phyloP scores from a whole-genome alignment of 2,888 invertebrate genomes.

The Anoplius nigerrimus region DNA sequence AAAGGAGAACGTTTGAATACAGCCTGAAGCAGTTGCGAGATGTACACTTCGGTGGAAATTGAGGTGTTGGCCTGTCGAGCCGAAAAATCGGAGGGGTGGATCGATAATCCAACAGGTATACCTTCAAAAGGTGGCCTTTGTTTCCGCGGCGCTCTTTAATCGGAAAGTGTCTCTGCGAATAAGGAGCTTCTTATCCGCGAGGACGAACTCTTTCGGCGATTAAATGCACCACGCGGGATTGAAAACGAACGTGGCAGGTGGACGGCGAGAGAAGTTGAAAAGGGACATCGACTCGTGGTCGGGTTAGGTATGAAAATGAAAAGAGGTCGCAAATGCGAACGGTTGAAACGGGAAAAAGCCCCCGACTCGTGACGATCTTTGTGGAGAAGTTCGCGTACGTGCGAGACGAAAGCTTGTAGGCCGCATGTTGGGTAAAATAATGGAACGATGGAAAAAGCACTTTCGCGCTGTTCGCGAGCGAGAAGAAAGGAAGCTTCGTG shows the following conservation, averaged over 20 bases:
- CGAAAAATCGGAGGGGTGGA: too few relatives aligned
- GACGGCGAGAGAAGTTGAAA: background rate
- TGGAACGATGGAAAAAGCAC: slow-evolving; percentile 50
- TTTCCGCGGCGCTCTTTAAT: too few relatives aligned
- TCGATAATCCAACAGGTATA: too few relatives aligned
- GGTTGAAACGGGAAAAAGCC: background rate
- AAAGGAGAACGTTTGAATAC: too few relatives aligned
- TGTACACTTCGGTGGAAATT: too few relatives aligned
- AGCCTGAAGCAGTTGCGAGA: too few relatives aligned
- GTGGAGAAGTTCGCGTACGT: slow-evolving; percentile 29
- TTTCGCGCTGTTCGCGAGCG: slow-evolving; percentile 30
- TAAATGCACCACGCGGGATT: slow-evolving; percentile 1
- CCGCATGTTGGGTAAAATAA: slow-evolving; percentile 45
- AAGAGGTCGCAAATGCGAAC: background rate
- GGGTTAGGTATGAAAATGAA: slow-evolving; percentile 4
- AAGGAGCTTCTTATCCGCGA: too few relatives aligned
- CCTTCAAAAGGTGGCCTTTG: too few relatives aligned
- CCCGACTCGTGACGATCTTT: slow-evolving; percentile 17
- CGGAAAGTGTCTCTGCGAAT: too few relatives aligned
- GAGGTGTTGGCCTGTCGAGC: too few relatives aligned
- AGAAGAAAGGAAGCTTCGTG: background rate
- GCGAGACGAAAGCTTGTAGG: slow-evolving; percentile 41
- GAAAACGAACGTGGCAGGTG: background rate
- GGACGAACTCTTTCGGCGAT: background rate
- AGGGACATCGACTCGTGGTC: slow-evolving; percentile 22